phyloP scores from a whole-genome alignment of 1,140 invertebrate species.

The Riptortus pedestris region DNA sequence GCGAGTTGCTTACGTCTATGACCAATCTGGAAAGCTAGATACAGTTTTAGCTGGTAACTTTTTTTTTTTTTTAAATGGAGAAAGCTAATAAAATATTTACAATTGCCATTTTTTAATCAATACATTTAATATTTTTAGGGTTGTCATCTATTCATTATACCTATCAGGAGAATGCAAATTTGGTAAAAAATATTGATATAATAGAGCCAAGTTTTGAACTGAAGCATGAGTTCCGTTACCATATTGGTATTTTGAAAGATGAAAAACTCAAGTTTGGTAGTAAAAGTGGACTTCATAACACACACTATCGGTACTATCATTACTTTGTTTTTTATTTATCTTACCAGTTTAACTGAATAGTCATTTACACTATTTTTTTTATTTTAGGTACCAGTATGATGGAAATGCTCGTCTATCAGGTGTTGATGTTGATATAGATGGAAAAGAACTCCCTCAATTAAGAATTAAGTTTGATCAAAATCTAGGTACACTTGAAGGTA shows the following conservation, averaged over 20 bases:
- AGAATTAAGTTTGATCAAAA: conserved; percentile 79
- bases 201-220: conserved; percentile 76
- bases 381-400: conserved; percentile 71
- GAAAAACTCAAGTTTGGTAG: conserved; percentile 73
- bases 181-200: conserved; percentile 75
- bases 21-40: conserved; percentile 68
- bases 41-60: conserved; percentile 61
- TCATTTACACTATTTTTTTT: too few species aligned
- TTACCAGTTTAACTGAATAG: neutral
- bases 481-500: conserved; percentile 67
- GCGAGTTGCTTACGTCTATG: conserved; percentile 79
- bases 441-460: conserved; percentile 58
- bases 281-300: conserved; percentile 72
- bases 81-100: conserved; percentile 13
- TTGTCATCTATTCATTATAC: conserved; percentile 77
- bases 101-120: neutral
- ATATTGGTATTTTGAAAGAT: conserved; percentile 78
- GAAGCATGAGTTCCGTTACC: conserved; percentile 79
- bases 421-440: conserved; percentile 79
- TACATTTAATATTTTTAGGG: conserved; percentile 37
- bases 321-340: neutral
- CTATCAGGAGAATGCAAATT: conserved; percentile 72
- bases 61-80: conserved; percentile 10
- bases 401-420: conserved; percentile 71
- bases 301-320: conserved; percentile 51